Evolutionary conservation across 2,113 vertebrate species (phyloP), one percentile per base, ranked within the genome.

Genomic region (Rhynchopsitta pachyrhyncha): DNA sequence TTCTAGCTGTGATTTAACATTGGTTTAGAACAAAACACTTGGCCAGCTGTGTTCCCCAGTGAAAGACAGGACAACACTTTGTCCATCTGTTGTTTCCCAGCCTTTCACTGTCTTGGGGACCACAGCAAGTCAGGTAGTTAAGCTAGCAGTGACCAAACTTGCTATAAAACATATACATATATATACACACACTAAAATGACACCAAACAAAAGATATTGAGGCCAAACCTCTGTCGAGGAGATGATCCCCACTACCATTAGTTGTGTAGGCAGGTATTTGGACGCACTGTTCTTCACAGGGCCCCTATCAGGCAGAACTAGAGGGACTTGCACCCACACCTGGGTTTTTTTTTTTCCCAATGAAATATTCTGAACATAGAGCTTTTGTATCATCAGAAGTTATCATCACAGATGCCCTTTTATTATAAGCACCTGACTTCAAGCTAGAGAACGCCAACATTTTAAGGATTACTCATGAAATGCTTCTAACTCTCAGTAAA

Each of bases 401-500:
- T 89, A 85, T 31, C n/a, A 68, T 17, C 68, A 90, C 59, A 93
- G 83, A 85, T 82, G 37, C n/a, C 73, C 63, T 91, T 86, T 76
- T 64, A 62, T 66, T 86, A 64, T 13, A 74, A 88, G 73, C 88
- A 96, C 47, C 52, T 70, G 49, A 47, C 44, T 46, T 78, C 23
- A 88, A 67, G 23, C 78, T 86, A 92, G 33, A 96, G 90, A 88
- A 88, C 29, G 46, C 31, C 70, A 95, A 49, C 73, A 68, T 80
- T 88, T 81, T 66, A 80, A 76, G 41, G 39, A 85, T 71, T 60
- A 86, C 39, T 69, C 47, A 78, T 84, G 31, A 92, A 94, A 95
- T 88, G 85, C 73, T 91, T 93, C 69, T 90, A 95, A 87, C 53
- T 29, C 82, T 88, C 76, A 84, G 80, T 68, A 91, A 90, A 92